Evolutionary conservation across 2,888 invertebrate species (phyloP).

Genomic region (Drosophila mimica): DNA sequence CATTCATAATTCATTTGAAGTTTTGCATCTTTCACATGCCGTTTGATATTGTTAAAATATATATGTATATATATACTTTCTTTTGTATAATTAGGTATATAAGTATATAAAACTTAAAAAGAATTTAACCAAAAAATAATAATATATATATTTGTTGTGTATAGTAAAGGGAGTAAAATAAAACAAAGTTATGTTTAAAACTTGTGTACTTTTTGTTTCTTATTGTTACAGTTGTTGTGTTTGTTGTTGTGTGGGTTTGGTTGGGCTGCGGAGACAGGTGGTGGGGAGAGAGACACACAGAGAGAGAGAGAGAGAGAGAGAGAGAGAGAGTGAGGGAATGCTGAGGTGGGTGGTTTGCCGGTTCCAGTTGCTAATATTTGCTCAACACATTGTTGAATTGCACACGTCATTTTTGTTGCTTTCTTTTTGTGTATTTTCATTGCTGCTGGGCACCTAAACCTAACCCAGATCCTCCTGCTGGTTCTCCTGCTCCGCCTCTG

Average conservation of each 20-base stretch:
- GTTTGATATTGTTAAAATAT: slow-evolving; percentile 65
- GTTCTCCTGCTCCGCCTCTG: slow-evolving; percentile 43
- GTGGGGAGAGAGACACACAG: slow-evolving; percentile 8
- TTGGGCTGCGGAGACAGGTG: slow-evolving; percentile 28
- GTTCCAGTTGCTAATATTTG: slow-evolving; percentile 32
- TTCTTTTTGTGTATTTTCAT: not conserved
- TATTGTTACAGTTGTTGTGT: slow-evolving; percentile 40
- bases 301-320: not conserved
- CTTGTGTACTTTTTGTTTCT: slow-evolving; percentile 70
- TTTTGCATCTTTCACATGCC: slow-evolving; percentile 46
- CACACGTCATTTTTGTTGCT: slow-evolving; percentile 43
- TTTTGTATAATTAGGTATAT: slow-evolving; percentile 47
- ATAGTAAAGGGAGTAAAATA: slow-evolving; percentile 43
- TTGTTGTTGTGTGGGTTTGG: slow-evolving; percentile 8
- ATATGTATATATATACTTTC: slow-evolving; percentile 46
- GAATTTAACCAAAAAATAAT: slow-evolving; percentile 72
- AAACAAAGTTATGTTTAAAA: slow-evolving; percentile 65
- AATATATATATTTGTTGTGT: slow-evolving; percentile 24
- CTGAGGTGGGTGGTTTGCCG: slow-evolving; percentile 66
- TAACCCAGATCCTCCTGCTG: slow-evolving; percentile 52
- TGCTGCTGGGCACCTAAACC: slow-evolving; percentile 24
- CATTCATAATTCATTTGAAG: slow-evolving; percentile 29
- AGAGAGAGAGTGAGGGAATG: slow-evolving; percentile 44
- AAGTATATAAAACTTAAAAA: slow-evolving; percentile 70
- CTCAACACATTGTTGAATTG: slow-evolving; percentile 63